Evolutionary conservation across 2,888 invertebrate species (phyloP).

Genomic region (Boloria euphrosyne): DNA sequence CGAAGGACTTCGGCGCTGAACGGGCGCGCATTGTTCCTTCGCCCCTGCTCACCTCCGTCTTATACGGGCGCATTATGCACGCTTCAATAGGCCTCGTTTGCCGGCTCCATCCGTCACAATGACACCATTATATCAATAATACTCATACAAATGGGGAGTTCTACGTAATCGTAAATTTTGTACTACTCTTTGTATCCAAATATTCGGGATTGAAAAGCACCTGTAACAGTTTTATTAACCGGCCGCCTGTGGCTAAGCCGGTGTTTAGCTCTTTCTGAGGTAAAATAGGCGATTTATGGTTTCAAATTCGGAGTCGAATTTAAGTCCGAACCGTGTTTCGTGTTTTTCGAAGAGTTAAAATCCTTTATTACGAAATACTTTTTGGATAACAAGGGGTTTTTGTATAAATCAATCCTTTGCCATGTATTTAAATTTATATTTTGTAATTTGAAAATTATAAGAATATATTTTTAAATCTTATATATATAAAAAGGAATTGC

Average conservation of each 20-base stretch:
- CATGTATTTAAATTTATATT: too few species aligned
- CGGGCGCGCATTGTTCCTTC: conserved; percentile 69
- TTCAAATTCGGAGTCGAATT: not conserved
- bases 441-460: too few species aligned
- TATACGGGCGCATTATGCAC: conserved; percentile 80
- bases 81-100: conserved; percentile 77
- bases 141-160: conserved; percentile 60
- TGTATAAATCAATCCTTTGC: too few species aligned
- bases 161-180: conserved; percentile 72
- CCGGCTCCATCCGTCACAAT: conserved; percentile 74
- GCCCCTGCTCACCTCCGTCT: conserved; percentile 64
- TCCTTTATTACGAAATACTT: too few species aligned
- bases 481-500: too few species aligned
- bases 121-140: conserved; percentile 78
- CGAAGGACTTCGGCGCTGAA: conserved; percentile 59
- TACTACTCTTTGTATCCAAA: conserved; percentile 59
- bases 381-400: too few species aligned
- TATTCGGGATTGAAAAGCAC: conserved; percentile 42
- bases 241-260: conserved; percentile 6
- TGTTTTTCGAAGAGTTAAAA: too few species aligned
- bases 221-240: conserved; percentile 21
- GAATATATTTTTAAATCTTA: not conserved
- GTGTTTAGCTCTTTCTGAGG: not conserved
- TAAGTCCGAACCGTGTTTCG: not conserved
- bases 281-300: not conserved